Percentiles rank a stretch among this genome's conserved stretches.
Evolutionary conservation across 2,113 vertebrate species (phyloP).

Genomic region (Ceuthmochares aereus): DNA sequence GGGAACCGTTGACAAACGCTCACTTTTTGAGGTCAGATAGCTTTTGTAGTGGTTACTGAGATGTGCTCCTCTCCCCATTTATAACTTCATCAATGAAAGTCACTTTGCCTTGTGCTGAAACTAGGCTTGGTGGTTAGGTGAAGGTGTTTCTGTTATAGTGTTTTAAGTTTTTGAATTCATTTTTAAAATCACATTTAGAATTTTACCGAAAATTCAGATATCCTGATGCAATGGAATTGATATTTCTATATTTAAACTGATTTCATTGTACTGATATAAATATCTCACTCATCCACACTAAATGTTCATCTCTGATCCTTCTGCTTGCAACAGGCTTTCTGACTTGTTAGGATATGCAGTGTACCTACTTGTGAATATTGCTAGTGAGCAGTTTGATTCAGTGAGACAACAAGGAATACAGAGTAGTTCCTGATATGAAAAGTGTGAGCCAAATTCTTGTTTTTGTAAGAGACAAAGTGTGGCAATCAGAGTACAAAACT

Average conservation of each 20-base stretch:
- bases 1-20: constrained; percentile 11
- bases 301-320: background rate
- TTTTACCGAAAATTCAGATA: background rate
- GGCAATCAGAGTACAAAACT: background rate
- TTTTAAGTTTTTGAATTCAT: background rate
- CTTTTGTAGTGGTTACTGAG: background rate
- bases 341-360: background rate
- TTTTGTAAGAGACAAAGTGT: background rate
- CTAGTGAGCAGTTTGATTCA: background rate
- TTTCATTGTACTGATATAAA: background rate
- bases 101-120: background rate
- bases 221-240: background rate
- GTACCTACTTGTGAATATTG: background rate
- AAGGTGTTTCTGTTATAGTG: background rate
- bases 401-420: background rate
- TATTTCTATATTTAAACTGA: background rate
- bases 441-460: background rate
- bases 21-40: background rate
- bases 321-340: background rate
- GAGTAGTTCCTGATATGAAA: background rate
- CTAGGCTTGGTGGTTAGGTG: background rate
- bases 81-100: background rate
- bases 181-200: background rate
- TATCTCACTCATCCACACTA: background rate
- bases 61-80: background rate